These are phyloP conservation scores for Nomada fucata DNA, from an alignment of 2,888 invertebrate species.

Conservation along the genomic window DNA sequence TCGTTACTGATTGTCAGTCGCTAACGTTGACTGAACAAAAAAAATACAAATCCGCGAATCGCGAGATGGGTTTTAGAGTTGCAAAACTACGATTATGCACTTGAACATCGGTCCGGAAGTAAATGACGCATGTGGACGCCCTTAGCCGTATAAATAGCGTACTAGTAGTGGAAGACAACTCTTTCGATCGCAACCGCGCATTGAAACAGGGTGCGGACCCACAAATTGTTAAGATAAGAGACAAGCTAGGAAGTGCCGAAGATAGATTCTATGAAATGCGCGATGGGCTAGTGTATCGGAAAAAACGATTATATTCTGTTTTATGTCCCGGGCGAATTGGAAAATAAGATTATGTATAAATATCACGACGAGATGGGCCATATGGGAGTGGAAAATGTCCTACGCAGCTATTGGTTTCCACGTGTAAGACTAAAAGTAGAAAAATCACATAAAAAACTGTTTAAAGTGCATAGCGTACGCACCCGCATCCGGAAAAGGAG, in stretches of 20 bases:
- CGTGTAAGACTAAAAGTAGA: not conserved
- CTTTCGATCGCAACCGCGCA: slow-evolving; percentile 12
- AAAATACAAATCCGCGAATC: slow-evolving; percentile 25
- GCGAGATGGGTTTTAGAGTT: slow-evolving; percentile 26
- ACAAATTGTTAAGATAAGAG: not conserved
- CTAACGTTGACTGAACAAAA: slow-evolving; percentile 26
- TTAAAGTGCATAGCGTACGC: slow-evolving; percentile 29
- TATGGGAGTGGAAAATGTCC: not conserved
- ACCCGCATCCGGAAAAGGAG: not conserved
- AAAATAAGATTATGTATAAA: not conserved
- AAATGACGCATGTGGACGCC: slow-evolving; percentile 11
- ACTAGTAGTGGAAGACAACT: slow-evolving; percentile 23
- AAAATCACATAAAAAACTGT: slow-evolving; percentile 11
- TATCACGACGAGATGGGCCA: slow-evolving; percentile 39
- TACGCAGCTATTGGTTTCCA: slow-evolving; percentile 37
- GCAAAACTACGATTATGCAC: slow-evolving; percentile 9
- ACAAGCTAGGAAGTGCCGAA: not conserved
- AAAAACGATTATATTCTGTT: not conserved
- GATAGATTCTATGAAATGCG: slow-evolving; percentile 2
- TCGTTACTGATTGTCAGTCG: slow-evolving; percentile 11
- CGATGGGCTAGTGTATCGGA: slow-evolving; percentile 21
- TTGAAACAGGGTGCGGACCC: not conserved
- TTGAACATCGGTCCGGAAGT: not conserved
- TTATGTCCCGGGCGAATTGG: slow-evolving; percentile 9
- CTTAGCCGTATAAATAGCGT: not conserved